phyloP scores from a whole-genome alignment of 2,888 invertebrate species.

The Machimus rusticus region DNA sequence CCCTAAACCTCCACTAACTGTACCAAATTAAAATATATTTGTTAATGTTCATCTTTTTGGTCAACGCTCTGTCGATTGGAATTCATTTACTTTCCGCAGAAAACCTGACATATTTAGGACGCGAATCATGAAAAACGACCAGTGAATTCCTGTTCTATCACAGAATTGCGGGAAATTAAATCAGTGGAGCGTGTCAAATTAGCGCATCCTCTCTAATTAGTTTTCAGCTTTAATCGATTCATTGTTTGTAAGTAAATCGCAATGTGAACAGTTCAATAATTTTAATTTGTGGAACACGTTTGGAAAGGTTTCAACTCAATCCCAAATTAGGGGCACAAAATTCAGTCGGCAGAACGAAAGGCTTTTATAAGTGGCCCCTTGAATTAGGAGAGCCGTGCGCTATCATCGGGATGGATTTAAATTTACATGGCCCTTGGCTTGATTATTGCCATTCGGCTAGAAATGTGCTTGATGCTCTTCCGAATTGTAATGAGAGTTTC shows the following conservation, averaged over 20 bases:
- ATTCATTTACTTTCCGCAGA: not conserved
- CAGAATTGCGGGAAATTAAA: not conserved
- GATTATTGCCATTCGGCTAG: not conserved
- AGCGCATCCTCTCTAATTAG: not conserved
- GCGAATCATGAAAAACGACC: not conserved
- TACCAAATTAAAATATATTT: not conserved
- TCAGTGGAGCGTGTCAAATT: not conserved
- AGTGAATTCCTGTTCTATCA: not conserved
- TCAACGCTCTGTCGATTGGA: not conserved
- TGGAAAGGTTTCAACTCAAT: not conserved
- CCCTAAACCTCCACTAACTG: not conserved
- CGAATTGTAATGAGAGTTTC: not conserved
- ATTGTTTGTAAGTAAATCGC: not conserved
- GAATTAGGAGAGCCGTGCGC: not conserved
- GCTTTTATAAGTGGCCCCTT: not conserved
- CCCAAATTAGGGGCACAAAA: not conserved
- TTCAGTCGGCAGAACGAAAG: not conserved
- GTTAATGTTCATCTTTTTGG: not conserved
- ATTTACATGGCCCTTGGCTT: not conserved
- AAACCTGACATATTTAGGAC: not conserved
- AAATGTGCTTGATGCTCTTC: not conserved
- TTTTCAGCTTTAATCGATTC: not conserved
- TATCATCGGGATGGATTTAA: not conserved
- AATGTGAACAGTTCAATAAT: not conserved
- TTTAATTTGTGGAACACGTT: not conserved